phyloP scores from a whole-genome alignment of 2,113 vertebrate species.

The Oncorhynchus keta region DNA sequence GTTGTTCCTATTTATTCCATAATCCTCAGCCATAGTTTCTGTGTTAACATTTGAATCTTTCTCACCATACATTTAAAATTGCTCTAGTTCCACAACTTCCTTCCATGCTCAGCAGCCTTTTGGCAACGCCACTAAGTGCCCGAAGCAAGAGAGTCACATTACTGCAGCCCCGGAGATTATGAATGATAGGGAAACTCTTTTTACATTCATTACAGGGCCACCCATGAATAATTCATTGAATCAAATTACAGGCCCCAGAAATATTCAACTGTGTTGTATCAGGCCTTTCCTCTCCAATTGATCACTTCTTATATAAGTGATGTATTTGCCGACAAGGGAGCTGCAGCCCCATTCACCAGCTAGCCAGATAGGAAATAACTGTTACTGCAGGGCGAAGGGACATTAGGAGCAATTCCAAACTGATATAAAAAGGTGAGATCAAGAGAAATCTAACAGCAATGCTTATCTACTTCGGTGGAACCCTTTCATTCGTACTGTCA shows the following conservation, averaged over 20 bases:
- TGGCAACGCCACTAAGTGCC: slow-evolving; percentile 62
- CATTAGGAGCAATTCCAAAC: neutral
- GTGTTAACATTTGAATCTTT: neutral
- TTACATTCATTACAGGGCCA: slow-evolving; percentile 67
- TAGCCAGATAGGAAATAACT: neutral
- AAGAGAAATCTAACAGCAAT: neutral
- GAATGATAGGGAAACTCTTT: slow-evolving; percentile 70
- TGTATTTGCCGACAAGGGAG: slow-evolving; percentile 29
- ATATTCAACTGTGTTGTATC: slow-evolving; percentile 60
- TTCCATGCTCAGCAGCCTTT: slow-evolving; percentile 18
- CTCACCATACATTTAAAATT: slow-evolving; percentile 8
- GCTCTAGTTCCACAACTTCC: slow-evolving; percentile 35
- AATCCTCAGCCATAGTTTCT: neutral
- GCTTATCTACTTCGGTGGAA: neutral
- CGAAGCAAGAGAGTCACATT: slow-evolving; percentile 59
- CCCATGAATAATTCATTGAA: slow-evolving; percentile 71
- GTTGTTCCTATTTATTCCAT: neutral
- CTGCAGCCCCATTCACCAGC: slow-evolving; percentile 8
- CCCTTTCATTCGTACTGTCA: slow-evolving; percentile 20
- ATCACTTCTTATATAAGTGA: slow-evolving; percentile 41
- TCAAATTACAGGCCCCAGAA: slow-evolving; percentile 63
- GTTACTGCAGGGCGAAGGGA: neutral
- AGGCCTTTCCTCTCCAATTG: slow-evolving; percentile 43
- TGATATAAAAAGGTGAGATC: slow-evolving; percentile 7
- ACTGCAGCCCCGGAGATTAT: slow-evolving; percentile 67